Evolutionary conservation across 2,113 vertebrate species (phyloP), one percentile per base, ranked within the genome.

Genomic region (Noturus placidus): DNA sequence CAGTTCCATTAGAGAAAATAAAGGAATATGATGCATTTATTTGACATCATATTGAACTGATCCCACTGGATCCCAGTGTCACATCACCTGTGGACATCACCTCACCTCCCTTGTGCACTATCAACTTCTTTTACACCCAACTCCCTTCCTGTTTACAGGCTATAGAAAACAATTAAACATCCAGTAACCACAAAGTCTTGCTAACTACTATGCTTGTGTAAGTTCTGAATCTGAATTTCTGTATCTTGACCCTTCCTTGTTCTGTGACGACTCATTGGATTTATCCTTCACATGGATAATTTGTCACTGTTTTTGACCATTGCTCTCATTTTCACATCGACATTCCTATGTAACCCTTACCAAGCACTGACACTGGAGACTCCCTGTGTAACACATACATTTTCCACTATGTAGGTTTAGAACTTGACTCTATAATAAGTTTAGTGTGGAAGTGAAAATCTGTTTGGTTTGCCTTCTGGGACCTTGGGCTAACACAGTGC

Each of bases 401-500:
- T 17, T 78, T 54, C 7, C 5, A 27, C 15, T 22, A 20, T 35
- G 11, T 22, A 22, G 27, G 30, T 11, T 56, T 33, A 22, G 54
- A 35, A 3, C 2, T 10, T 35, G 35, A 11, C 22, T 35, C 33
- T 81, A 81, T 59, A 57, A 38, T 59, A 82, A 27, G 33, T 82
- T 56, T 27, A 61, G 20, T 82, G 20, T 38, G 56, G 22, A 82
- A 42, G 20, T 25, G 2, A 25, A 57, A 57, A 59, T 1, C 30
- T 35, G 10, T 79, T 52, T 50, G 46, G 63, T 35, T 77, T 33
- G 7, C 35, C 7, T 46, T n/a, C 56, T 59, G 38, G 38, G 70
- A 70, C 79, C 52, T 35, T 69, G 77, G 61, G 54, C 85, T 88
- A 90, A 88, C 54, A 27, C 17, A 84, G 56, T 78, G 52, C 70